These are phyloP conservation scores for Channallabes apus DNA, from an alignment of 2,797 vertebrate genomes.

Conservation along the genomic window DNA sequence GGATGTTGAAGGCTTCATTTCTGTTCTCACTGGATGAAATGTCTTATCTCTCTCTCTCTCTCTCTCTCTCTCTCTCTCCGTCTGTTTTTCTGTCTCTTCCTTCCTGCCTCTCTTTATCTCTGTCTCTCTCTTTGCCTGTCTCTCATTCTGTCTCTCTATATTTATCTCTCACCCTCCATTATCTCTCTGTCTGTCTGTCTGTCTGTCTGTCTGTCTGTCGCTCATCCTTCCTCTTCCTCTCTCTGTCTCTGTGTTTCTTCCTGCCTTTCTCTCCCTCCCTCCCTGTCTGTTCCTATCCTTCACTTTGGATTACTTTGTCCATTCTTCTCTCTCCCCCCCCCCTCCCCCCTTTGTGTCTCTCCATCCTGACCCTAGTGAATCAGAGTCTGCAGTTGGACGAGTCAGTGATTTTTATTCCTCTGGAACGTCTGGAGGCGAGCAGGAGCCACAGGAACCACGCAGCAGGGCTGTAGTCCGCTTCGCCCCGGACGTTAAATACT, in stretches of 20 bases:
- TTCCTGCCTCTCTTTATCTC: neutral
- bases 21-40: neutral
- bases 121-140: slow-evolving; percentile 19
- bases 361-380: slow-evolving; percentile 73
- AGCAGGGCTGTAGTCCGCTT: slow-evolving; percentile 73
- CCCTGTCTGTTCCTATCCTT: neutral
- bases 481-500: slow-evolving; percentile 72
- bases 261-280: neutral
- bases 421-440: slow-evolving; percentile 78
- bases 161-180: neutral
- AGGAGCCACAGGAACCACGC: slow-evolving; percentile 67
- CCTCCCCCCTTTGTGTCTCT: slow-evolving; percentile 38
- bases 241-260: neutral
- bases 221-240: slow-evolving; percentile 7
- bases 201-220: slow-evolving; percentile 43
- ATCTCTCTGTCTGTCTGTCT: neutral
- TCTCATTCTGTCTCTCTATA: neutral
- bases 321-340: neutral
- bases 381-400: slow-evolving; percentile 74
- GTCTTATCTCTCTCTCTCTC: neutral
- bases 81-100: slow-evolving; percentile 17
- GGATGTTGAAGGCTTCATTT: neutral
- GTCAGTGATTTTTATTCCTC: slow-evolving; percentile 78
- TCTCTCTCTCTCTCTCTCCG: neutral
- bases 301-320: no score